phyloP scores from a whole-genome alignment of 2,113 vertebrate species.

The Vimba vimba region DNA sequence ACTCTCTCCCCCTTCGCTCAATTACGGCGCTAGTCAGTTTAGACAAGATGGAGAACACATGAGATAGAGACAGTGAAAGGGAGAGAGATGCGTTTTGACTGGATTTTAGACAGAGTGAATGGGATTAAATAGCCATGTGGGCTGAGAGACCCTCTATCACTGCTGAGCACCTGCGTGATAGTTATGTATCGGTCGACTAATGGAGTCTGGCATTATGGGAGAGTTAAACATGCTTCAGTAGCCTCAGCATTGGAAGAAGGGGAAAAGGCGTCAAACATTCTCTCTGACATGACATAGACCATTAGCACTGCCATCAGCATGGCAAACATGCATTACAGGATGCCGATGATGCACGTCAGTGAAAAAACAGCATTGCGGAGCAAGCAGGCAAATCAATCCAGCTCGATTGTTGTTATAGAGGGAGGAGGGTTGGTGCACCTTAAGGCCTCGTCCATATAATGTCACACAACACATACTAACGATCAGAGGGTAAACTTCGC shows the following conservation, averaged over 20 bases:
- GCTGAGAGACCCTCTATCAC: constrained; percentile 33
- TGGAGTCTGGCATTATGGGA: constrained; percentile 44
- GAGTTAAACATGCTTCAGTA: constrained; percentile 42
- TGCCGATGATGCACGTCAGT: not conserved
- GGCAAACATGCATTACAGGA: not conserved
- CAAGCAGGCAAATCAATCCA: not conserved
- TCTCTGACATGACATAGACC: constrained; percentile 39
- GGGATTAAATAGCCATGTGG: constrained; percentile 13
- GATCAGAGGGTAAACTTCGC: not conserved
- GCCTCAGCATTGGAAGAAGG: constrained; percentile 11
- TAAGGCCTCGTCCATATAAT: not conserved
- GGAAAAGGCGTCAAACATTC: constrained; percentile 16
- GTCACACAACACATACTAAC: not conserved
- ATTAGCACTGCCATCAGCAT: constrained; percentile 39
- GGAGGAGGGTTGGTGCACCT: not conserved
- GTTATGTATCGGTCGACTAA: constrained; percentile 46
- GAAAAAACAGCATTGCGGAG: not conserved
- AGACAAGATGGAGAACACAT: constrained; percentile 59
- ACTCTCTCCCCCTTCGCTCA: constrained; percentile 57
- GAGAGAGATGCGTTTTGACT: constrained; percentile 7
- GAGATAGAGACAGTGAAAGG: constrained; percentile 19
- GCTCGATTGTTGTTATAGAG: constrained; percentile 5
- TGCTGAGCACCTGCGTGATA: constrained; percentile 8
- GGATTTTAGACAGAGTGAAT: constrained; percentile 42
- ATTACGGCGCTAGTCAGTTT: constrained; percentile 61